phyloP scores from a whole-genome alignment of 2,113 vertebrate genomes.

The Pituophis catenifer region DNA sequence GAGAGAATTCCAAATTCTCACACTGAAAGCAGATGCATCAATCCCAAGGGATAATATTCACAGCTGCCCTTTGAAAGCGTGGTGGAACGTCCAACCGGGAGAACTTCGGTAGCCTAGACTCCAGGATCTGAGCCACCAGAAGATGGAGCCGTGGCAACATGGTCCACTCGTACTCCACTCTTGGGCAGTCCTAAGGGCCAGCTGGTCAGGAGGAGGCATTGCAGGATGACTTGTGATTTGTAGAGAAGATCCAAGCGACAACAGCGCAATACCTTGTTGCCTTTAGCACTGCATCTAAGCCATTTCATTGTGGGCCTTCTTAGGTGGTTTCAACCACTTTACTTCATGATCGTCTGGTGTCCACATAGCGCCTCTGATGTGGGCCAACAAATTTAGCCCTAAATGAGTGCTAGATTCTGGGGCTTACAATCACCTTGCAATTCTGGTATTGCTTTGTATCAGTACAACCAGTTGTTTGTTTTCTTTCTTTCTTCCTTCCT shows the following conservation, averaged over 20 bases:
- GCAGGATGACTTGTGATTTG: background rate
- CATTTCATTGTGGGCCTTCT: background rate
- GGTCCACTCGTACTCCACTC: background rate
- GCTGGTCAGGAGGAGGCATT: background rate
- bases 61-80: background rate
- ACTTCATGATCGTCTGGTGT: background rate
- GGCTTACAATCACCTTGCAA: background rate
- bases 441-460: no score
- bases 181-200: background rate
- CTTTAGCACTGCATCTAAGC: background rate
- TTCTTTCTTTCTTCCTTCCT: background rate
- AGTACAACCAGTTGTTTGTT: background rate
- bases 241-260: background rate
- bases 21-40: background rate
- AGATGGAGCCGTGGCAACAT: background rate
- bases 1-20: constrained; percentile 15
- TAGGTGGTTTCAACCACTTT: background rate
- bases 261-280: background rate
- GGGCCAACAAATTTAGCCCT: background rate
- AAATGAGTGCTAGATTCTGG: background rate
- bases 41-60: background rate
- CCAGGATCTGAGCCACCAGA: background rate
- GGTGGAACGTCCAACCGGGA: no score
- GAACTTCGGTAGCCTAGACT: background rate
- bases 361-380: background rate